Conservation (phyloP, 2,888 invertebrate species). For the Pollenia amentaria region DNA sequence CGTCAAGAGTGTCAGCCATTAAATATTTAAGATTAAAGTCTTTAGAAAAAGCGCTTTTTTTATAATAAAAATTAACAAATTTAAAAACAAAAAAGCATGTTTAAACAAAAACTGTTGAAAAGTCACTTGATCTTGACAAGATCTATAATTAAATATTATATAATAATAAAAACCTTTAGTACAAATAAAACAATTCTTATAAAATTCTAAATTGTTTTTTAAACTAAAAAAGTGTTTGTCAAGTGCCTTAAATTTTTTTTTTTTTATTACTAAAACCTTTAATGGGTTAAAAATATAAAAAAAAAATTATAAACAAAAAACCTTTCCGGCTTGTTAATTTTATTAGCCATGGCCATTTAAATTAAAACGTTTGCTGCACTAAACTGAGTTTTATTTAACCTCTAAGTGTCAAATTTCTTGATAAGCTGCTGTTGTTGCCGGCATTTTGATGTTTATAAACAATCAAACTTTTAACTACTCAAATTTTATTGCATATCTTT, state of each 20-base stretch:
- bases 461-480: background rate
- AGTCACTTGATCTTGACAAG: constrained; percentile 20
- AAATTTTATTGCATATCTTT: too few species aligned
- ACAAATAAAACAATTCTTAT: background rate
- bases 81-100: constrained; percentile 12
- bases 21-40: constrained; percentile 31
- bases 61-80: background rate
- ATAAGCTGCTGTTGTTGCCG: constrained; percentile 8
- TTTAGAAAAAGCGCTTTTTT: background rate
- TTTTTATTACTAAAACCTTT: background rate
- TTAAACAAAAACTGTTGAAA: background rate
- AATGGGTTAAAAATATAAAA: background rate
- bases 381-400: constrained; percentile 45
- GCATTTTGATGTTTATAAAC: constrained; percentile 38
- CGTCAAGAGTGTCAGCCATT: constrained; percentile 9
- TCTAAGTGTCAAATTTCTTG: constrained; percentile 68
- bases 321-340: constrained; percentile 54
- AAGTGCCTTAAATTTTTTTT: constrained; percentile 4
- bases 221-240: background rate
- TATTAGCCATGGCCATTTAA: constrained; percentile 58
- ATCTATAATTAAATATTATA: constrained; percentile 1
- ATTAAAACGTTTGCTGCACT: background rate
- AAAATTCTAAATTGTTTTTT: background rate
- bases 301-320: background rate
- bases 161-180: constrained; percentile 4